These are phyloP conservation scores for Lipotes vexillifer DNA, from an alignment of 2,113 vertebrate genomes.

Conservation along the genomic window DNA sequence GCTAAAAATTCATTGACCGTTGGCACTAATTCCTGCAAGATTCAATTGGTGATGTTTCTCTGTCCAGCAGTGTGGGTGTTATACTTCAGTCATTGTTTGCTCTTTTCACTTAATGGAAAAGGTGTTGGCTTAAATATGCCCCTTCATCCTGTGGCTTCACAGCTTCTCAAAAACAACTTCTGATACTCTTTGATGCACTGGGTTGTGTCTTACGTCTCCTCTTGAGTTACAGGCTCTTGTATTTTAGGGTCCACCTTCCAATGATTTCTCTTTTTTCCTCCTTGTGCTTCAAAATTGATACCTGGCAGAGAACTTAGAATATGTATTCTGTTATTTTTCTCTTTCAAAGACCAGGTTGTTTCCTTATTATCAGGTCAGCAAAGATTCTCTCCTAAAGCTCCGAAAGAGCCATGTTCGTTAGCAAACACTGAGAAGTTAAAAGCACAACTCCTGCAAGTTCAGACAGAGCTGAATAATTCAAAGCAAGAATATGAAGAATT, in stretches of 20 bases:
- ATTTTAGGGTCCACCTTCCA: neutral
- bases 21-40: neutral
- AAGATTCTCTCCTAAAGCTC: conserved; percentile 73
- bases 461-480: conserved; percentile 86
- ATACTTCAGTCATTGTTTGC: neutral
- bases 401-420: conserved; percentile 76
- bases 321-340: neutral
- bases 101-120: neutral
- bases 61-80: fast-evolving
- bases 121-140: too few relatives aligned
- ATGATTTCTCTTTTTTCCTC: neutral
- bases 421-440: conserved; percentile 87
- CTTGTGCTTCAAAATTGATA: neutral
- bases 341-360: neutral
- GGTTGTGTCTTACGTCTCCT: neutral
- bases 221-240: neutral
- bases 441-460: conserved; percentile 88
- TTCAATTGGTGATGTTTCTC: neutral
- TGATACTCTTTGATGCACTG: neutral
- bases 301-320: neutral
- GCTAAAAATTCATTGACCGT: neutral
- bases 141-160: neutral
- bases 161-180: neutral
- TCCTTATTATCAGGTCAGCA: conserved; percentile 75
- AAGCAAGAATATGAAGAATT: conserved; percentile 94